These are phyloP conservation scores for Axea sp. DNA, from an alignment of 2,888 invertebrate species.

Conservation along the genomic window DNA sequence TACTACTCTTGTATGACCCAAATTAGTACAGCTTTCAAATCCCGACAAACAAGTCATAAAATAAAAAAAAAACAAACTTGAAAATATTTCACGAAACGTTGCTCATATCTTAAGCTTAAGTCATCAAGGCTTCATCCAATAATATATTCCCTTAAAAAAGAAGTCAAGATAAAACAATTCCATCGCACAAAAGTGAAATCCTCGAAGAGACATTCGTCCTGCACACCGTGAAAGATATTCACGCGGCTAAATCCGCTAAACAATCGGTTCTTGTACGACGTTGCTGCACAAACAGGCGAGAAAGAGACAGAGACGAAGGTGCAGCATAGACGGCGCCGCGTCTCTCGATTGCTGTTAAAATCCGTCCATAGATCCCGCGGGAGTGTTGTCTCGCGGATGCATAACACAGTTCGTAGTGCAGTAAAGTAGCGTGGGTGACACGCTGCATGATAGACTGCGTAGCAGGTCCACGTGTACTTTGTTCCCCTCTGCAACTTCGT, in stretches of 20 bases:
- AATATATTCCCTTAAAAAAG: slow-evolving; percentile 47
- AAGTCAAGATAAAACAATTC: slow-evolving; percentile 40
- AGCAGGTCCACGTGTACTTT: slow-evolving; percentile 76
- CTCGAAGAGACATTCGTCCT: slow-evolving; percentile 50
- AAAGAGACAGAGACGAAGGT: not conserved
- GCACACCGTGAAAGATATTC: slow-evolving; percentile 47
- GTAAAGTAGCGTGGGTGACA: slow-evolving; percentile 79
- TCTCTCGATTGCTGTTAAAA: slow-evolving; percentile 76
- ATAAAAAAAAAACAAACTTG: slow-evolving; percentile 42
- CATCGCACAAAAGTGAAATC: slow-evolving; percentile 30
- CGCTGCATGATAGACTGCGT: slow-evolving; percentile 77
- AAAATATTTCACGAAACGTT: slow-evolving; percentile 44
- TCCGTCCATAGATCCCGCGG: slow-evolving; percentile 73
- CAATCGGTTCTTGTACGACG: slow-evolving; percentile 55
- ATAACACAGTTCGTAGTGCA: slow-evolving; percentile 77
- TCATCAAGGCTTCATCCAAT: slow-evolving; percentile 53
- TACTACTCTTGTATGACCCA: slow-evolving; percentile 6
- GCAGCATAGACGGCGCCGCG: slow-evolving; percentile 64
- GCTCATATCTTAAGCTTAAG: slow-evolving; percentile 55
- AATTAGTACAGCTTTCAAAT: slow-evolving; percentile 41
- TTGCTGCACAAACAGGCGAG: slow-evolving; percentile 37
- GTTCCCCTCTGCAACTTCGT: slow-evolving; percentile 52
- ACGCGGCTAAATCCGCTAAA: slow-evolving; percentile 59
- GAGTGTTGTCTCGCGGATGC: slow-evolving; percentile 75
- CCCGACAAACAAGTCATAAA: slow-evolving; percentile 54